phyloP scores from a whole-genome alignment of 2,113 vertebrate genomes.

The Hemichromis elongatus region DNA sequence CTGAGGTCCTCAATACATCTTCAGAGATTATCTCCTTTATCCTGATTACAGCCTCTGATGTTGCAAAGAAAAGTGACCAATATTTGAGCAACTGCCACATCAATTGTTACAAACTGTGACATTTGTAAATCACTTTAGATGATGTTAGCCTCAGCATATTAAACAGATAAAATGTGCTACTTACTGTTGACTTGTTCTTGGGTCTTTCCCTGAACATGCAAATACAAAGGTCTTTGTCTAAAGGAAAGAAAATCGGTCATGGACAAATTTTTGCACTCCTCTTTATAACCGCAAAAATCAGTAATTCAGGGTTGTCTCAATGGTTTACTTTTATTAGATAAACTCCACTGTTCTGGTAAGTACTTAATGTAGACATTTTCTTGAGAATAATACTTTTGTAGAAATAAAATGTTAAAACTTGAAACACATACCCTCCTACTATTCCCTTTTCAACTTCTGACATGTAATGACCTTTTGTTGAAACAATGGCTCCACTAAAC shows the following conservation, averaged over 20 bases:
- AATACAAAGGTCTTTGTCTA: slow-evolving; percentile 88
- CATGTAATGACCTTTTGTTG: slow-evolving; percentile 75
- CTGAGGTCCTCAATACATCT: slow-evolving; percentile 78
- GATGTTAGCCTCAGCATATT: not conserved
- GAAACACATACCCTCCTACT: slow-evolving; percentile 56
- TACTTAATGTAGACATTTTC: not conserved
- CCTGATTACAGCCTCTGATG: slow-evolving; percentile 84
- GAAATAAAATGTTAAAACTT: not conserved
- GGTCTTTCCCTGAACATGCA: slow-evolving; percentile 90
- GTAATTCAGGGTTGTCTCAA: not conserved
- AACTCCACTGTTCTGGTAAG: not conserved
- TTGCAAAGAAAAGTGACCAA: not conserved
- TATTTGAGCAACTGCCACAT: not conserved
- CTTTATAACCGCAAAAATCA: not conserved
- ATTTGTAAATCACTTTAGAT: not conserved
- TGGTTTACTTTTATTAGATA: not conserved
- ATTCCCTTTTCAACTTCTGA: slow-evolving; percentile 47
- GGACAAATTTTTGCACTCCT: not conserved
- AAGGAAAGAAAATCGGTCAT: slow-evolving; percentile 33
- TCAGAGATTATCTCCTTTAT: slow-evolving; percentile 96
- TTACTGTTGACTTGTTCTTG: slow-evolving; percentile 92
- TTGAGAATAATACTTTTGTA: not conserved
- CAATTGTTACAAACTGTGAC: not conserved
- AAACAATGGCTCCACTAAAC: slow-evolving; percentile 71
- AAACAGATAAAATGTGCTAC: slow-evolving; percentile 37